Evolutionary conservation across 2,113 vertebrate species (phyloP).

Genomic region (mouse (Mus musculus)): GRCm39 chr8:116452001-116452500

Average conservation of each 20-base stretch:
- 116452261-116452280: not conserved
- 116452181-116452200: not conserved
- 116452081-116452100: not conserved
- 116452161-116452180: not conserved
- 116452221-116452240: not conserved
- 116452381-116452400: not conserved
- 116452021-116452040: not conserved
- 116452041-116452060: not conserved
- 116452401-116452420: not conserved
- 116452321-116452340: not conserved
- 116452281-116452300: not conserved
- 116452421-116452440: not conserved
- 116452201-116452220: not conserved
- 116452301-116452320: not conserved
- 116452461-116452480: not conserved
- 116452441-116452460: not conserved
- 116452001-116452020: accelerated
- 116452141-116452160: not conserved
- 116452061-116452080: accelerated
- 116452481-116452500: not conserved
- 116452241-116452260: no score
- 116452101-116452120: not conserved
- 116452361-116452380: not conserved
- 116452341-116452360: not conserved
- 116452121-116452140: not conserved